These are phyloP conservation scores for Drosophila greeni DNA, from an alignment of 2,888 invertebrate genomes.

Conservation along the genomic window DNA sequence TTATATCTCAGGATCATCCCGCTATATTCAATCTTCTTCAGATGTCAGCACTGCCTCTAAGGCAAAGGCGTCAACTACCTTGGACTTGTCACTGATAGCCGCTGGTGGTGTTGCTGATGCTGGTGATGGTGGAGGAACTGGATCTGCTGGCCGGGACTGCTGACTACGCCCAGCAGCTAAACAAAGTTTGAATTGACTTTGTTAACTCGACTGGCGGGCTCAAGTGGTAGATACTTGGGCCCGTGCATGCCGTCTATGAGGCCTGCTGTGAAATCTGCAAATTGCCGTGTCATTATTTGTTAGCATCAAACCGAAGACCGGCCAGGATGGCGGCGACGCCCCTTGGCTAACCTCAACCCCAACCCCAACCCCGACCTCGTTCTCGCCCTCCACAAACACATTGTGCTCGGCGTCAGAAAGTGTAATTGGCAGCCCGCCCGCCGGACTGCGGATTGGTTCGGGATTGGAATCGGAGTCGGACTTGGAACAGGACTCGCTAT, in stretches of 20 bases:
- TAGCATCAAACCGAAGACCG: conserved; percentile 69
- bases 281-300: conserved; percentile 78
- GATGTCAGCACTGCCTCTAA: neutral
- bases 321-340: conserved; percentile 21
- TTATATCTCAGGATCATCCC: neutral
- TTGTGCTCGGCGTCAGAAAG: conserved; percentile 71
- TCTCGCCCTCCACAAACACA: conserved; percentile 18
- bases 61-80: conserved; percentile 51
- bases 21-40: neutral
- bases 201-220: conserved; percentile 62
- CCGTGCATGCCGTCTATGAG: conserved; percentile 45
- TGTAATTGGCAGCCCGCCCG: conserved; percentile 75
- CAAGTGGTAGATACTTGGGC: conserved; percentile 31
- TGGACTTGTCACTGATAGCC: conserved; percentile 65
- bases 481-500: conserved; percentile 26
- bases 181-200: conserved; percentile 66
- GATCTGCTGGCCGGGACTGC: conserved; percentile 10
- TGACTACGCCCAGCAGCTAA: conserved; percentile 37
- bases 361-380: conserved; percentile 7
- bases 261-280: conserved; percentile 77
- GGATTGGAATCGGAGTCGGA: conserved; percentile 20
- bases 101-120: conserved; percentile 13
- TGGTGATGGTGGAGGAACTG: conserved; percentile 4
- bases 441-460: conserved; percentile 38
- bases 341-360: conserved; percentile 24